Percentiles rank a stretch among this genome's conserved stretches.
Evolutionary conservation across 2,888 invertebrate species (phyloP).

Genomic region (Nomada flava): DNA sequence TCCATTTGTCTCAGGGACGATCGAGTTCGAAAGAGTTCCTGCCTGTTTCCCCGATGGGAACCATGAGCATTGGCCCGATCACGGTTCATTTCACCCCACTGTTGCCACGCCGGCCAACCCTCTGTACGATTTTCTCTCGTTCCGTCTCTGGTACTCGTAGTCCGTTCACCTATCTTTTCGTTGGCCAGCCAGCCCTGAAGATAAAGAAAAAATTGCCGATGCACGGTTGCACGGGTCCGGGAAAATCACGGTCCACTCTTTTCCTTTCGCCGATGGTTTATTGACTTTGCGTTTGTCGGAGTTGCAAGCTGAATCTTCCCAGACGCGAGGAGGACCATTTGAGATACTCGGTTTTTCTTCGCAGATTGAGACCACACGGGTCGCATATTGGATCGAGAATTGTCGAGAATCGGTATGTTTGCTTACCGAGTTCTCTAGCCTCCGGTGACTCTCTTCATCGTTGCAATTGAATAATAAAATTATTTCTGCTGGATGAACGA

Average conservation of each 20-base stretch:
- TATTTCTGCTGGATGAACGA: neutral
- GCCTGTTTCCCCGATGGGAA: conserved; percentile 68
- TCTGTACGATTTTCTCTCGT: conserved; percentile 9
- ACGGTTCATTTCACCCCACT: conserved; percentile 74
- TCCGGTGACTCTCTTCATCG: conserved; percentile 26
- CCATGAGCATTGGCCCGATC: conserved; percentile 70
- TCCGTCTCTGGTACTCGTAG: conserved; percentile 16
- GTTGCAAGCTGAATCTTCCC: conserved; percentile 28
- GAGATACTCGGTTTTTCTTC: conserved; percentile 49
- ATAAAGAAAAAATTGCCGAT: conserved; percentile 75
- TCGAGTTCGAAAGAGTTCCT: conserved; percentile 65
- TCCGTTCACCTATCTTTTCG: conserved; percentile 47
- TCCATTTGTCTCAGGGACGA: conserved; percentile 39
- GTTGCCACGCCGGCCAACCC: conserved; percentile 29
- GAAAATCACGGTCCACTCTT: conserved; percentile 74
- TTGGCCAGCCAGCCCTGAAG: conserved; percentile 3
- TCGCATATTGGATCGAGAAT: conserved; percentile 75
- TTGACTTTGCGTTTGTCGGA: conserved; percentile 67
- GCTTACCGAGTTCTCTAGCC: neutral
- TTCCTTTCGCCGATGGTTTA: conserved; percentile 51
- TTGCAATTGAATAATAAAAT: neutral
- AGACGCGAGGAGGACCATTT: neutral
- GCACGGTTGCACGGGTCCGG: conserved; percentile 73
- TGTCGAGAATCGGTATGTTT: conserved; percentile 46
- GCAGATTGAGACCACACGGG: conserved; percentile 72